phyloP scores from a whole-genome alignment of 2,888 invertebrate species.

The Pristionchus maxplancki region DNA sequence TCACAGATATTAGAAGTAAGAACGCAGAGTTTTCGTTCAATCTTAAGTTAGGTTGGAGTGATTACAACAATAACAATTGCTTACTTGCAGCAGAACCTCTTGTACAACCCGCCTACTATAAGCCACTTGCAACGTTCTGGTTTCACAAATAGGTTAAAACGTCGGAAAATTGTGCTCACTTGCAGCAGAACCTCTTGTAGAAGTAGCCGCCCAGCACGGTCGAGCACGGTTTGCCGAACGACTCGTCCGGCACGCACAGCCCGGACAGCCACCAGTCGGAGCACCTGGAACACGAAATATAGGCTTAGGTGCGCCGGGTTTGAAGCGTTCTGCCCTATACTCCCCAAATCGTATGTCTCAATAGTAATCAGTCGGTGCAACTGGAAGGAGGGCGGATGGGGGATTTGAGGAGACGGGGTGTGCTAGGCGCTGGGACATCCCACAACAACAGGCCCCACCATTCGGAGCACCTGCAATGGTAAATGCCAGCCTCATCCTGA shows the following conservation, averaged over 20 bases:
- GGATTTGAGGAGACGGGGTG: too few relatives aligned
- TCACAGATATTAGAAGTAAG: too few relatives aligned
- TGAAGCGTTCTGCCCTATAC: neutral
- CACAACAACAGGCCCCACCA: too few relatives aligned
- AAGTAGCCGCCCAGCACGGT: constrained; percentile 72
- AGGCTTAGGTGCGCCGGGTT: neutral
- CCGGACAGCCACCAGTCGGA: constrained; percentile 71
- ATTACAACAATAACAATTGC: too few relatives aligned
- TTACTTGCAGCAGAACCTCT: neutral
- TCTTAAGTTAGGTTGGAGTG: too few relatives aligned
- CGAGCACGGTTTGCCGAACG: constrained; percentile 74
- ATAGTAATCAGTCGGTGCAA: neutral
- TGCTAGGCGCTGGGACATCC: too few relatives aligned
- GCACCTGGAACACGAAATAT: constrained; percentile 56
- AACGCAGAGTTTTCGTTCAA: too few relatives aligned
- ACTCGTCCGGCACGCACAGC: constrained; percentile 70
- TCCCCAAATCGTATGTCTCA: too few relatives aligned
- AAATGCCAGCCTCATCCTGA: too few relatives aligned
- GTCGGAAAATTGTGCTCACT: neutral
- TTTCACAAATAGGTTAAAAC: neutral
- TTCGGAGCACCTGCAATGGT: too few relatives aligned
- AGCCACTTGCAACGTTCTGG: neutral
- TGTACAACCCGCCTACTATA: neutral
- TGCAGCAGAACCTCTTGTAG: constrained; percentile 74
- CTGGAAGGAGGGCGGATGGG: too few relatives aligned